A percentile compares a stretch with the other conserved stretches of the same genome.
These are phyloP conservation scores for Regulus satrapa DNA, from an alignment of 2,113 vertebrate genomes.

Conservation along the genomic window DNA sequence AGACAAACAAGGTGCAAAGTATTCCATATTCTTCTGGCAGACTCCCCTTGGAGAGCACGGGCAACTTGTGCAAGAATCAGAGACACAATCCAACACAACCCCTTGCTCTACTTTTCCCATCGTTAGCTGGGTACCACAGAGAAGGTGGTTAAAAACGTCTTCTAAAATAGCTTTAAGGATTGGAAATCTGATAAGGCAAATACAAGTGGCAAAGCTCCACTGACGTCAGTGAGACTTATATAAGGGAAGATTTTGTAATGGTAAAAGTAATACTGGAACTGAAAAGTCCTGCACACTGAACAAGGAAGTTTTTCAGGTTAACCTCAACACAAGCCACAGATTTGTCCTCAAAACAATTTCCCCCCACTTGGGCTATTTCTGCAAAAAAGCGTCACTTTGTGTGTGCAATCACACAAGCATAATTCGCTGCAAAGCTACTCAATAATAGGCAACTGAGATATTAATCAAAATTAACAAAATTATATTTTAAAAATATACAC, in stretches of 20 bases:
- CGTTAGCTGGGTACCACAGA: background rate
- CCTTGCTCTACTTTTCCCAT: background rate
- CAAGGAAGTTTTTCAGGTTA: constrained; percentile 45
- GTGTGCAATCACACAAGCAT: background rate
- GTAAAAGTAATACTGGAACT: constrained; percentile 23
- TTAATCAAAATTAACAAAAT: background rate
- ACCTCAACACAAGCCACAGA: constrained; percentile 13
- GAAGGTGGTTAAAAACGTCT: background rate
- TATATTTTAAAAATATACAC: background rate
- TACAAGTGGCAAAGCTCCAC: constrained; percentile 49
- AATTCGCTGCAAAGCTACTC: background rate
- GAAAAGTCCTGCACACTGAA: constrained; percentile 10
- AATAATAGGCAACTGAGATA: background rate
- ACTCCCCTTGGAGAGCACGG: background rate
- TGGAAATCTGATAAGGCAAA: constrained; percentile 65
- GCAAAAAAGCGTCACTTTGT: background rate
- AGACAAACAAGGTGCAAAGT: background rate
- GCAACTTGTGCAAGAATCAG: background rate
- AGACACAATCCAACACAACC: background rate
- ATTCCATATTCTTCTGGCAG: background rate
- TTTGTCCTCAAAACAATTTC: background rate
- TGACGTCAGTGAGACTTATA: constrained; percentile 56
- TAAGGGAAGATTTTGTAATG: constrained; percentile 61
- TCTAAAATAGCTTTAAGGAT: constrained; percentile 53
- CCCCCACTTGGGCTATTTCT: background rate